phyloP scores from a whole-genome alignment of 2,113 vertebrate genomes.

The Reinhardtius hippoglossoides region DNA sequence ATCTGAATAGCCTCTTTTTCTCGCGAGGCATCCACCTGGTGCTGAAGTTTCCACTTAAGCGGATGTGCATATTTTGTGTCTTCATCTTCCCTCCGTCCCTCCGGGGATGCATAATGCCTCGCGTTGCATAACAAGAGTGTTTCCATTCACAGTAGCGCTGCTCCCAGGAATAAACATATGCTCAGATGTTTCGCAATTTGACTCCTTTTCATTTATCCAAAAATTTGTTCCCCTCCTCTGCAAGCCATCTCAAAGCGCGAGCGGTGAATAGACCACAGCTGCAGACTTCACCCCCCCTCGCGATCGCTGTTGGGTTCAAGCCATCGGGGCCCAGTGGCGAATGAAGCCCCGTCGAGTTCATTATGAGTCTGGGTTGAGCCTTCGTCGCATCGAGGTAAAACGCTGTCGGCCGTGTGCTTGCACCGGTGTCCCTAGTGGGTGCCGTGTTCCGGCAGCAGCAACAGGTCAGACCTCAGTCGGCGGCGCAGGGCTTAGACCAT shows the following conservation, averaged over 20 bases:
- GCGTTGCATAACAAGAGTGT: conserved; percentile 69
- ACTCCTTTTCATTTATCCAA: conserved; percentile 53
- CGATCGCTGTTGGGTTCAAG: conserved; percentile 23
- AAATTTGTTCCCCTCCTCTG: conserved; percentile 44
- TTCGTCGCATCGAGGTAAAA: conserved; percentile 25
- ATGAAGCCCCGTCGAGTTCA: conserved; percentile 20
- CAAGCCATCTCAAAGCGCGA: conserved; percentile 24
- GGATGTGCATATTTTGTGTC: conserved; percentile 76
- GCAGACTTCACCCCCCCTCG: not conserved
- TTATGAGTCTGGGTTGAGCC: conserved; percentile 29
- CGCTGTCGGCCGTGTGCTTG: conserved; percentile 16
- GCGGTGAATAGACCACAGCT: conserved; percentile 23
- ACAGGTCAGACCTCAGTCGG: conserved; percentile 43
- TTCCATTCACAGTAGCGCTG: conserved; percentile 56
- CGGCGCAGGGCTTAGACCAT: conserved; percentile 22
- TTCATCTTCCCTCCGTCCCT: conserved; percentile 56
- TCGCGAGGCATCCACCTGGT: conserved; percentile 26
- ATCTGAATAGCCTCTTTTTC: conserved; percentile 57
- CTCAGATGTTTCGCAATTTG: conserved; percentile 58
- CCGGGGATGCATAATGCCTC: conserved; percentile 71
- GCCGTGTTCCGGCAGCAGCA: conserved; percentile 31
- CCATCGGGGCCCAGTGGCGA: not conserved
- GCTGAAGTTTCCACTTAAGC: conserved; percentile 73
- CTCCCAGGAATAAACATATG: conserved; percentile 68
- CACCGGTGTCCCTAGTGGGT: conserved; percentile 46